Base-by-base conservation (phyloP, 2,113 vertebrate species). In the Carassius carassius region DNA sequence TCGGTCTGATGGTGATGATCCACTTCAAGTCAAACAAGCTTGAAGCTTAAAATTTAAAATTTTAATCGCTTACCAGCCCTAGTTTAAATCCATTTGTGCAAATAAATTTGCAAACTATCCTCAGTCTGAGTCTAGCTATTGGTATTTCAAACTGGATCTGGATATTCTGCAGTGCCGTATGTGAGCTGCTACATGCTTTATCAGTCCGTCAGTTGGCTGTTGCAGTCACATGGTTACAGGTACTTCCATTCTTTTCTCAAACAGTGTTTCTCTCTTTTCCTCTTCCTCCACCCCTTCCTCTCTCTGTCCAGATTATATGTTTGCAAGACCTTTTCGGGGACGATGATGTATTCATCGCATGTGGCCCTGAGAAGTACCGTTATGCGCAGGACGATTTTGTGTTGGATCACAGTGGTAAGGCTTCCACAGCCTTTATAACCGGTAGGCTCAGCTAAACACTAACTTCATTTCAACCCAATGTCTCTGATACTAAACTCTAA, bases 381-480 rank as follows among this genome's bases (percentile, higher is more conserved):
- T 99, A 99, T 0, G 96, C 98, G 54, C 97, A 98, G 92, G 98
- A 99, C 63, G 98, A 99, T 95, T 99, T 99, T 89, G 93, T 99
- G 86, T 91, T 99, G 95, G 98, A 99, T 92, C 96, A 97, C 90
- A 98, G 96, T 4, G 97, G 98, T 99, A 96, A 99, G 96, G 84
- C 84, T 88, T 81, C 91, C 32, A 85, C 87, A 86, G 91, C 90
- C 91, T 93, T 94, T 90, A 81, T 92, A 86, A 93, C 92, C 88
- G 92, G 92, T 93, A 92, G 92, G 93, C 91, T 86, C 90, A 87
- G 89, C 87, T 89, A 87, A 86, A 70, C 84, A 92, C 90, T 89
- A 92, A 92, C 90, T 67, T 88, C 82, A n/a, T 74, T 90, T 65
- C 16, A 84, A 84, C 85, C 17, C 25, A 9, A 5, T 65, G 51